Evolutionary conservation across 1,140 invertebrate genomes (phyloP), one percentile per base, ranked within the genome.

Genomic region (Neelides sp.): DNA sequence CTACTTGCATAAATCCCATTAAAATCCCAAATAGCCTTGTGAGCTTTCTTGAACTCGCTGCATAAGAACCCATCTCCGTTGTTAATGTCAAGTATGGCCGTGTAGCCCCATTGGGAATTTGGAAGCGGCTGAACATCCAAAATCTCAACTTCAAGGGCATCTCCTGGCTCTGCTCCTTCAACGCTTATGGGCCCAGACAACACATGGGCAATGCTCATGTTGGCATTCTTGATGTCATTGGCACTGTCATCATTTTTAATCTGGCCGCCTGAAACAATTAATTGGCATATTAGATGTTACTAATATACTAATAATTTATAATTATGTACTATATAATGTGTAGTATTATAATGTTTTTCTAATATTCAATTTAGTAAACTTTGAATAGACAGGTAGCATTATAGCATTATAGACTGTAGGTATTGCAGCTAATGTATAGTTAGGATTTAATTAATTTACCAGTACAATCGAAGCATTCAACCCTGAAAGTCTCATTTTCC

Each of bases 21-120:
- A 35, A 58, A 54, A 20, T 58, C 37, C 56, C 56, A 58, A 44
- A 58, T 43, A 12, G 48, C 56, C 24, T 58, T 58, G 20, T 40
- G 20, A 1, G 48, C 23, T 20, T 34, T 35, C 12, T 17, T 12
- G n/a, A 51, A 54, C 12, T 28, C 10, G 12, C 48, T 43, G 2
- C n/a, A 4, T 0, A 54, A 19, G 26, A 54, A 54, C 0, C 55
- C 49, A 5, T 42, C 55, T 2, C 55, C 55, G 19, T 54, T 51
- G 12, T 44, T 30, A 10, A 36, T 20, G 17, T 54, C 52, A 23
- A 58, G 42, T 1, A 58, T 54, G 3, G 30, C 56, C 1, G 52
- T 54, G 17, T 40, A 51, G 15, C 56, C 56, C 56, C 56, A 58
- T 22, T 48, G 30, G 23, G 40, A 24, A 20, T 41, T 52, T 1